Percentiles rank a stretch among this genome's conserved stretches.
These are phyloP conservation scores for Rotaria magnacalcarata DNA, from an alignment of 2,888 invertebrate genomes.

Conservation along the genomic window DNA sequence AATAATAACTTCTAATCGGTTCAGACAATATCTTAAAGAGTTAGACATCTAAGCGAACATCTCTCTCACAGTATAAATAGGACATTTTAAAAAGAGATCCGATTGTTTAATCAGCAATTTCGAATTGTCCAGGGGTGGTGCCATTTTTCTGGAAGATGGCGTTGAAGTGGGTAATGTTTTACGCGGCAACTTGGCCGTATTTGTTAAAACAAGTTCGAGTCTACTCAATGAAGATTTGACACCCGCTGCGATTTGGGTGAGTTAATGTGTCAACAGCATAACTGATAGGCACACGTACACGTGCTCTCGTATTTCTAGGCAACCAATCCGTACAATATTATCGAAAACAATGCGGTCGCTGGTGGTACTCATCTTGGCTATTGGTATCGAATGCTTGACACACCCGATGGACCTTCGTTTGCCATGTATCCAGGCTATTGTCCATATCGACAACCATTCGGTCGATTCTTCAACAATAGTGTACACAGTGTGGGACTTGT, in stretches of 20 bases:
- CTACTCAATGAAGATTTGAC: conserved; percentile 45
- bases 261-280: no score
- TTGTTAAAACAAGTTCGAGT: conserved; percentile 42
- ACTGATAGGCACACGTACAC: no score
- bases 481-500: conserved; percentile 41
- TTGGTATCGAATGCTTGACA: conserved; percentile 44
- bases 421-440: conserved; percentile 35
- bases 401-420: conserved; percentile 43
- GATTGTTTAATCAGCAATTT: no score
- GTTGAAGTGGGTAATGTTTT: conserved; percentile 46
- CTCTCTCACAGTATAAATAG: no score
- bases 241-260: conserved; percentile 25
- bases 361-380: conserved; percentile 46
- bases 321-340: conserved; percentile 43
- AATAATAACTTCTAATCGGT: no score
- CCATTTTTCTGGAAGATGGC: conserved; percentile 47
- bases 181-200: conserved; percentile 44
- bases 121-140: conserved; percentile 41
- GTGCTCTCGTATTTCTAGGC: conserved; percentile 35
- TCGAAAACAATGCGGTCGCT: conserved; percentile 38
- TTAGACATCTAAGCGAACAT: no score
- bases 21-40: no score
- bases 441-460: conserved; percentile 40
- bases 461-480: conserved; percentile 43
- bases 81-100: no score